A percentile compares a stretch with the other conserved stretches of the same genome.
Evolutionary conservation across 2,797 vertebrate genomes (phyloP).

Genomic region (Lycodopsis pacificus): DNA sequence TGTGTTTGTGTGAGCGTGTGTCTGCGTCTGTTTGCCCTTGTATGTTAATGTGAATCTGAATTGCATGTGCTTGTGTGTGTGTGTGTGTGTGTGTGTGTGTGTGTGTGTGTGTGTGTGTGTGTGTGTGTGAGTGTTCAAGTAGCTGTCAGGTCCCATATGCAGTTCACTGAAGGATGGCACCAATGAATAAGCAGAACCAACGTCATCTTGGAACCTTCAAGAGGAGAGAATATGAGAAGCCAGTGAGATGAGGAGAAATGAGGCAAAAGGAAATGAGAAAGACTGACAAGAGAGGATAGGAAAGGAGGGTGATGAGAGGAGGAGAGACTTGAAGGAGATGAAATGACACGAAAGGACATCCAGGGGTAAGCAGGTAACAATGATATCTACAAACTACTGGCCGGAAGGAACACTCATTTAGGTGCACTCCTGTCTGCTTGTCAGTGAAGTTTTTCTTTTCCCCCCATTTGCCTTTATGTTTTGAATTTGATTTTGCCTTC

Average conservation of each 20-base stretch:
- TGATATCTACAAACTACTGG: conserved; percentile 53
- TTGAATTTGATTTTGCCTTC: conserved; percentile 28
- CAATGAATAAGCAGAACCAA: conserved; percentile 61
- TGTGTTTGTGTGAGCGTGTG: conserved; percentile 7
- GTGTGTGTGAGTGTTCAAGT: conserved; percentile 22
- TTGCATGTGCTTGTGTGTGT: conserved; percentile 21
- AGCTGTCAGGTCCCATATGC: conserved; percentile 72
- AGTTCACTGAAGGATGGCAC: conserved; percentile 58
- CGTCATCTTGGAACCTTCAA: conserved; percentile 62
- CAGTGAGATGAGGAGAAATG: conserved; percentile 44
- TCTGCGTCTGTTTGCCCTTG: conserved; percentile 29
- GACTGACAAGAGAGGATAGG: conserved; percentile 27
- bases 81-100: conserved; percentile 17
- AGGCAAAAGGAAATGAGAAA: conserved; percentile 32
- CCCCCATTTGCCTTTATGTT: conserved; percentile 14
- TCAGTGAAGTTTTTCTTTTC: conserved; percentile 1
- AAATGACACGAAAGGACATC: conserved; percentile 48
- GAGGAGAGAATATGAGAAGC: conserved; percentile 32
- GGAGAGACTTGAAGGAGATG: conserved; percentile 36
- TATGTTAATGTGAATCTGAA: conserved; percentile 49
- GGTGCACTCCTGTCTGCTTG: conserved; percentile 32
- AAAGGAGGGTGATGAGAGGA: conserved; percentile 26
- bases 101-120: background rate
- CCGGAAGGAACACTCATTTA: conserved; percentile 37
- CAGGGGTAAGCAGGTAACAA: conserved; percentile 40